Evolutionary conservation across 2,113 vertebrate genomes (phyloP), one percentile per base, ranked within the genome.

Genomic region (Chelonoidis abingdonii): DNA sequence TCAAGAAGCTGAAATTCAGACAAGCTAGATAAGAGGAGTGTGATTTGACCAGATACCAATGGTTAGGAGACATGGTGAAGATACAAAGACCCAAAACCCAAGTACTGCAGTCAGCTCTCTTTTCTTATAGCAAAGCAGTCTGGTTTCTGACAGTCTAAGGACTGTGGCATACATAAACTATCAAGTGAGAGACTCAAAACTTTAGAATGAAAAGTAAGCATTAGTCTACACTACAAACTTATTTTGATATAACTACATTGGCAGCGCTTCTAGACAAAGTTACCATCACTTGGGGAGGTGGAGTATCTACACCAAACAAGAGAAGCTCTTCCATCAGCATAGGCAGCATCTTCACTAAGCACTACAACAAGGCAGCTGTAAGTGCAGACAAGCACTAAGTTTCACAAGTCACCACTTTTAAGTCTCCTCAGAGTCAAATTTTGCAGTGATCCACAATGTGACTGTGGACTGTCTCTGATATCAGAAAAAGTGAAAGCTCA

Each of bases 1-100:
- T 76, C 31, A 92, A 65, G 82, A 79, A 87, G 65, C 16, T 62
- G 87, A 94, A 94, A 89, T 9, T 91, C 44, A 89, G 56, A n/a
- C 27, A 93, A 69, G 86, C 24, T 38, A 89, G 87, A 50, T 25
- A 54, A 75, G 31, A 11, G 44, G 62, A 0, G 3, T 84, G 16
- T 27, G 8, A 89, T 52, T 24, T 44, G 59, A 69, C 38, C 54
- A 1, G 95, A 91, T 65, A 86, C 59, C 93, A 80, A 54, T 6
- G 59, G 14, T 69, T 3, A 62, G 19, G 19, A 27, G 14, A 35
- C 49, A 35, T 19, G 16, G 31, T n/a, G 29, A 80, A 84, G 12
- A 31, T 62, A 14, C 0, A 31, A 27, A 94, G 83, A 85, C 22
- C 53, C 17, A 91, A 95, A 76, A 95, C 53, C 2, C 86, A 89